Percentiles rank a stretch among this genome's conserved stretches.
These are phyloP conservation scores for Dissostichus mawsoni DNA, from an alignment of 2,113 vertebrate species.

Conservation along the genomic window DNA sequence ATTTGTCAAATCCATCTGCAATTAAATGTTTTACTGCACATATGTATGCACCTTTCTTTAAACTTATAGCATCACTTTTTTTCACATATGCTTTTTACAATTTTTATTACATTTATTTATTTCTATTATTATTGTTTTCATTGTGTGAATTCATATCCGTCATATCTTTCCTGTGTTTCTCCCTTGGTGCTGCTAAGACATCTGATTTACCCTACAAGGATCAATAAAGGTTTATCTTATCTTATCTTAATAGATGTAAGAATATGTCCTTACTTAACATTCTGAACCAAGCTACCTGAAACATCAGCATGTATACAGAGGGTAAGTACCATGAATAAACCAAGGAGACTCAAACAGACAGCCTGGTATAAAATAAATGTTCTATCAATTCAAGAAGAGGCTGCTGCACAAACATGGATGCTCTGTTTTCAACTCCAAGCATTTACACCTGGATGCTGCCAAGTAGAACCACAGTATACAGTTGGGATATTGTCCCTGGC, in stretches of 20 bases:
- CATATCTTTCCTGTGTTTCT: no score
- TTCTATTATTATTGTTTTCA: no score
- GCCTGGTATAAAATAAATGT: not conserved
- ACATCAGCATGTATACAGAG: slow-evolving; percentile 19
- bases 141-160: no score
- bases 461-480: slow-evolving; percentile 1
- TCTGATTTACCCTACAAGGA: no score
- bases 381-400: slow-evolving; percentile 6
- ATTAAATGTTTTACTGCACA: no score
- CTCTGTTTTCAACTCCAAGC: slow-evolving; percentile 7
- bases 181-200: no score
- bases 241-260: not conserved
- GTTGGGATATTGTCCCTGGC: not conserved
- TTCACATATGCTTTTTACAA: no score
- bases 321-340: slow-evolving; percentile 38
- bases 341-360: slow-evolving; percentile 40
- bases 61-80: no score
- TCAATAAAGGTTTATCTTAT: no score
- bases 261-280: not conserved
- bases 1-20: no score
- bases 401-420: slow-evolving; percentile 8
- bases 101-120: no score
- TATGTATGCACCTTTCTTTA: no score
- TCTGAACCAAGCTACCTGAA: not conserved
- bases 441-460: slow-evolving; percentile 30